Conservation (phyloP, 2,113 vertebrate genomes). For the Cardinalis cardinalis region DNA sequence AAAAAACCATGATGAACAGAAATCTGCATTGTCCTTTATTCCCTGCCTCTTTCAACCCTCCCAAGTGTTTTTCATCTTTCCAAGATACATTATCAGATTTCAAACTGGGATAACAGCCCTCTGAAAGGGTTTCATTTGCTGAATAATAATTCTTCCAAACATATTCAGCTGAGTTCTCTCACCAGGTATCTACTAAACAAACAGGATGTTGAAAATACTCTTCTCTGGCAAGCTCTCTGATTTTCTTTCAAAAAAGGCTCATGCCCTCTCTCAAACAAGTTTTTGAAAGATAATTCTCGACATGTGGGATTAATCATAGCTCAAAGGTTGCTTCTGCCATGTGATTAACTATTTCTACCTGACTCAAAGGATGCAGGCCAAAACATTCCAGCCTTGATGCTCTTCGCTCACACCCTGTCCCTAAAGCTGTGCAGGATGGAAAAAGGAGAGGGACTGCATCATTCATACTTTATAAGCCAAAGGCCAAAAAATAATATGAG, state of each 20-base stretch:
- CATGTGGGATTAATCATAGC: background rate
- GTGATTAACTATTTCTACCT: background rate
- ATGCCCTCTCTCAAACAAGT: background rate
- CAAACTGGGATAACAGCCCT: background rate
- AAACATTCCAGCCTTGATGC: background rate
- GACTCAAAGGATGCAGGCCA: background rate
- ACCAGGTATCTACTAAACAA: slow-evolving; percentile 1
- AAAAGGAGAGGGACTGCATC: background rate
- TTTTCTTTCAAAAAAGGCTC: background rate
- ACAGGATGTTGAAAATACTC: background rate
- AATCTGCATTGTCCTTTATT: background rate
- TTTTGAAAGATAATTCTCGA: background rate
- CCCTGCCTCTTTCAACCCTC: background rate
- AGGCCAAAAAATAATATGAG: background rate
- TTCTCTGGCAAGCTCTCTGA: background rate
- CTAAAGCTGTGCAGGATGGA: background rate
- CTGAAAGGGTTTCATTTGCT: background rate
- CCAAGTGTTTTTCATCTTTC: background rate
- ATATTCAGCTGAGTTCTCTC: background rate
- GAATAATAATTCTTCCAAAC: background rate
- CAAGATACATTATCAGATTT: background rate
- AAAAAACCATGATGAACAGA: background rate
- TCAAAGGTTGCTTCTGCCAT: background rate
- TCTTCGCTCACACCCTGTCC: background rate
- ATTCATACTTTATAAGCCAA: background rate